phyloP scores from a whole-genome alignment of 2,797 vertebrate genomes.

The Melanotaenia trifasciata region DNA sequence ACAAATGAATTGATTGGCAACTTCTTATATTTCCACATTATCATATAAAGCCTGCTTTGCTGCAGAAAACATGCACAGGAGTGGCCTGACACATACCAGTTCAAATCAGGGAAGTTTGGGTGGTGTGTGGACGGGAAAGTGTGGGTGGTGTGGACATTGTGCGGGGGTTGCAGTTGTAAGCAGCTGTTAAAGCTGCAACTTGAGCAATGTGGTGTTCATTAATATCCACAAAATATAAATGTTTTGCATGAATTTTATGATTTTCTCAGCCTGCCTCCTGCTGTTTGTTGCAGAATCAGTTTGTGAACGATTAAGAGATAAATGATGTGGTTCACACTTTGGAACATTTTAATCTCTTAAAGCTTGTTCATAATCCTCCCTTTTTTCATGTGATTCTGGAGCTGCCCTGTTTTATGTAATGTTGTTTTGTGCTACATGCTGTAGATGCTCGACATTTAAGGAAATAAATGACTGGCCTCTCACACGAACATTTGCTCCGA shows the following conservation, averaged over 20 bases:
- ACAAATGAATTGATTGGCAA: not conserved
- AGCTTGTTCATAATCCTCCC: constrained; percentile 46
- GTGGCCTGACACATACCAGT: not conserved
- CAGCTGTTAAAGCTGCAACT: no score
- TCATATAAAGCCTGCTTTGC: not conserved
- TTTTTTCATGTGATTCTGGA: not conserved
- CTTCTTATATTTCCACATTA: not conserved
- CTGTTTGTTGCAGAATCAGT: not conserved
- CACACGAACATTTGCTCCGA: constrained; percentile 49
- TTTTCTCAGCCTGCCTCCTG: not conserved
- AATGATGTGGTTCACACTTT: constrained; percentile 9
- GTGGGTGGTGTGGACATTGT: no score
- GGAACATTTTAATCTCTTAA: constrained; percentile 45
- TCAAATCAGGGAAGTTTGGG: no score
- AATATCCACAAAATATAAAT: not conserved
- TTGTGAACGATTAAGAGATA: not conserved
- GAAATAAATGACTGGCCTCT: constrained; percentile 25
- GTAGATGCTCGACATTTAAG: constrained; percentile 43
- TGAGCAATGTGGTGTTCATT: not conserved
- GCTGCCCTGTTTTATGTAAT: constrained; percentile 19
- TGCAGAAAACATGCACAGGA: not conserved
- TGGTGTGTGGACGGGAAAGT: no score
- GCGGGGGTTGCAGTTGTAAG: no score
- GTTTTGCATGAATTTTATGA: not conserved
- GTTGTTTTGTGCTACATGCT: constrained; percentile 32